Conservation (phyloP, 2,888 invertebrate genomes). For the Spodoptera littoralis region DNA sequence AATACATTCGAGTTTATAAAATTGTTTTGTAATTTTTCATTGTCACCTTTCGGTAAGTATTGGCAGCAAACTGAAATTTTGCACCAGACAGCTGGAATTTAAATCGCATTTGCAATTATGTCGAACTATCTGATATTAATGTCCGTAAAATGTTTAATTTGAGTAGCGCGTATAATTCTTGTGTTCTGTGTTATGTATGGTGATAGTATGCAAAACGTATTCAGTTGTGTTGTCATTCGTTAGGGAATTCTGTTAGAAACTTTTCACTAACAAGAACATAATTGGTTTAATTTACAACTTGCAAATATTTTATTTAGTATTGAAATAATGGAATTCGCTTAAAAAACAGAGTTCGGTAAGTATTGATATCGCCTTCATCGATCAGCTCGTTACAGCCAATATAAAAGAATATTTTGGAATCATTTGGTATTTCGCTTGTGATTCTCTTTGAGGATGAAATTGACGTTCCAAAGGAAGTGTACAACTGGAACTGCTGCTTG, state of each 20-base stretch:
- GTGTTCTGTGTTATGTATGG: constrained; percentile 7
- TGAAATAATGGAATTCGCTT: constrained; percentile 12
- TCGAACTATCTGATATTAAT: constrained; percentile 33
- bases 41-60: constrained; percentile 1
- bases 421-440: constrained; percentile 25
- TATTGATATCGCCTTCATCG: constrained; percentile 52
- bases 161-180: background rate
- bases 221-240: constrained; percentile 62
- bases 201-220: constrained; percentile 53
- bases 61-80: constrained; percentile 22
- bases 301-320: constrained; percentile 35
- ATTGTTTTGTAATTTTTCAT: too few species aligned
- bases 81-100: constrained; percentile 5
- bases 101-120: constrained; percentile 22
- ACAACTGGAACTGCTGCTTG: constrained; percentile 33
- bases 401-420: constrained; percentile 23
- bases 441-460: constrained; percentile 34
- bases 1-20: background rate
- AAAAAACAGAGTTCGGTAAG: constrained; percentile 29
- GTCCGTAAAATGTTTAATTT: constrained; percentile 18
- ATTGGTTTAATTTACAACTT: constrained; percentile 56
- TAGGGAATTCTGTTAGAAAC: constrained; percentile 56
- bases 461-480: constrained; percentile 25
- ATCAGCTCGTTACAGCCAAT: constrained; percentile 29
- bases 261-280: constrained; percentile 47